Evolutionary conservation across 2,888 invertebrate species (phyloP), one percentile per base, ranked within the genome.

Genomic region (Aspidiotus rigidus): DNA sequence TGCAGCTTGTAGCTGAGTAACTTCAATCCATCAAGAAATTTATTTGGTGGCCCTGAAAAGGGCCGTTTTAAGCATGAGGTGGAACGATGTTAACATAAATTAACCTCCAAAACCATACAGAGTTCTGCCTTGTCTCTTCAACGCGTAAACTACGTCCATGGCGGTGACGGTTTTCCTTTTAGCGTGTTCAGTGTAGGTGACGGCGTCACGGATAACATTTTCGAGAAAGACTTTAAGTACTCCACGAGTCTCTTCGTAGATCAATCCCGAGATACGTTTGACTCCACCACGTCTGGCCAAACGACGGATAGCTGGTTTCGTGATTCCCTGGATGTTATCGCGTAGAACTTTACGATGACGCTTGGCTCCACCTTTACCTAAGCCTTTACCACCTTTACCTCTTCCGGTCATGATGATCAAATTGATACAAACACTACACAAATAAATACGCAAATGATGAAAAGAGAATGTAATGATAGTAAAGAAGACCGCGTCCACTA

Each of bases 81-180:
- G n/a, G 16, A 11, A n/a, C 10, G 28, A 40, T 9, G n/a, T 7
- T 7, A 17, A 60, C 1, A 10, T 61, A 16, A 39, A 3, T 79
- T 82, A 85, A 72, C 87, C 87, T 62, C 88, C 87, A 75, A 89
- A 90, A 70, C 90, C 90, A 78, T 90, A 90, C 11, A 91, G 78
- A 71, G 90, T 90, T 74, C 89, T 82, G 6, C 89, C 89, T 79
- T 90, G 90, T 62, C 89, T 81, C 77, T 91, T 90, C 75, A 90
- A 78, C n/a, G 89, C 89, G 76, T 90, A 92, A 62, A 91, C 89
- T 13, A 92, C 88, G 74, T 92, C 90, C 90, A 91, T 90, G 16
- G 90, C 89, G 0, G 90, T 91, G 57, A 91, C 90, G 1, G 90
- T 92, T 80, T 92, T 92, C 73, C 90, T 81, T 79, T 91, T 92